Base-by-base conservation (phyloP, 2,797 vertebrate species). In the Pterois miles region DNA sequence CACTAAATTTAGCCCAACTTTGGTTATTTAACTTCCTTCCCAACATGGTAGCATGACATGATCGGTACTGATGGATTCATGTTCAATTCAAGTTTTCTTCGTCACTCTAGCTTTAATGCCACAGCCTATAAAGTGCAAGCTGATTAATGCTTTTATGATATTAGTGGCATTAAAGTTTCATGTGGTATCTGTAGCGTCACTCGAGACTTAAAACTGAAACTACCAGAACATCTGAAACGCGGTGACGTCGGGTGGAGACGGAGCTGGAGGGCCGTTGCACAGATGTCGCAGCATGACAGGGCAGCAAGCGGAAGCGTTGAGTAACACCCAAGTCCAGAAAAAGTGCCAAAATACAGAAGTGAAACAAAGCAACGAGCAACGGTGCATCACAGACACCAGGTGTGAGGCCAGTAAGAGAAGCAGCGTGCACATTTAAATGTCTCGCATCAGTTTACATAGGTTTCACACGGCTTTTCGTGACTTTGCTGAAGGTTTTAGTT, bases 381-480 rank as follows among this genome's bases (percentile, higher is more conserved):
- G n/a, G 63, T 76, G 90, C 91, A 59, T 88, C 33, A 75, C 88
- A 73, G 50, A 81, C 69, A 71, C 14, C 92, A 92, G 93, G 88
- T 94, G 93, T 79, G 77, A 83, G 74, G 70, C 72, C 88, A 85
- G 86, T 76, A 82, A 90, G 46, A 65, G 73, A 83, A 85, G 73
- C 75, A 52, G 25, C 63, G 10, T 27, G 2, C 23, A 77, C 33
- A 91, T 92, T 91, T 87, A 68, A 71, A 89, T 91, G 76, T 89
- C 58, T 88, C 76, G 65, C 29, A 36, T 77, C 50, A 52, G 7
- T 91, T 91, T 82, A 73, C 72, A 81, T 82, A 22, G 27, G 3
- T 25, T 38, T 43, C 58, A 69, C 14, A 43, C 4, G n/a, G 6
- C 14, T 5, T 80, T 36, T 79, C 46, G 38, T 34, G 25, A 76